Percentiles rank a stretch among this genome's conserved stretches.
These are phyloP conservation scores for Platerodrilus igneus DNA, from an alignment of 2,888 invertebrate genomes.

Conservation along the genomic window DNA sequence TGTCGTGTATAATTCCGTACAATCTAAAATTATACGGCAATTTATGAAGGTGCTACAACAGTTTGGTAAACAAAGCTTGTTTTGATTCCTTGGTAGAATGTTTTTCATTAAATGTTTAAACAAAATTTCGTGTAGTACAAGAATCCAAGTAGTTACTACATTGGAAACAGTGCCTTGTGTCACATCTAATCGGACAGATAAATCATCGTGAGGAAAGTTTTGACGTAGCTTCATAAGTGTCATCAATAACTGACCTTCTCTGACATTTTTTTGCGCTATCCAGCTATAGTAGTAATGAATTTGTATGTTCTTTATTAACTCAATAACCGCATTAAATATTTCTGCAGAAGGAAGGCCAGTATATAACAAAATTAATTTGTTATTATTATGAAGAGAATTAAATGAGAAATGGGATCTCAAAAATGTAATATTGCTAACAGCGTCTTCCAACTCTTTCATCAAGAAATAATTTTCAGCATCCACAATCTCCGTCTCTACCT, in stretches of 20 bases:
- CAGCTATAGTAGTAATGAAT: too few species aligned
- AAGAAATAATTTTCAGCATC: too few species aligned
- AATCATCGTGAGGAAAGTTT: conserved; percentile 18
- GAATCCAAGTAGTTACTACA: conserved; percentile 14
- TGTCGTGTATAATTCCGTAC: conserved; percentile 13
- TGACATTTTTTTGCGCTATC: conserved; percentile 6
- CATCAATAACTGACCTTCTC: conserved; percentile 21
- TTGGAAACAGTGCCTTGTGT: conserved; percentile 10
- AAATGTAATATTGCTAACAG: too few species aligned
- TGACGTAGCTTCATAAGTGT: conserved; percentile 22
- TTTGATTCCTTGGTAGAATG: conserved; percentile 15
- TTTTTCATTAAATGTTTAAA: conserved; percentile 13
- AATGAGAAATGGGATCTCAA: too few species aligned
- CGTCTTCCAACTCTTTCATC: too few species aligned
- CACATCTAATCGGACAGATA: conserved; percentile 13
- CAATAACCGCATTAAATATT: too few species aligned
- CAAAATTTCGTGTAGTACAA: conserved; percentile 15
- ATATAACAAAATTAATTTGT: too few species aligned
- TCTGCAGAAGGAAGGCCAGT: too few species aligned
- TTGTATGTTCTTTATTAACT: too few species aligned
- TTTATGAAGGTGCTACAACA: conserved; percentile 15
- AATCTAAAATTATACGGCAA: conserved; percentile 18
- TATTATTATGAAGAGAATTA: too few species aligned
- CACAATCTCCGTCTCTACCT: too few species aligned
- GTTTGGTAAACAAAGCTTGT: conserved; percentile 17